Percentiles rank a stretch among this genome's conserved stretches.
Conservation (phyloP, 2,888 invertebrate genomes). For the Coremacera marginata region DNA sequence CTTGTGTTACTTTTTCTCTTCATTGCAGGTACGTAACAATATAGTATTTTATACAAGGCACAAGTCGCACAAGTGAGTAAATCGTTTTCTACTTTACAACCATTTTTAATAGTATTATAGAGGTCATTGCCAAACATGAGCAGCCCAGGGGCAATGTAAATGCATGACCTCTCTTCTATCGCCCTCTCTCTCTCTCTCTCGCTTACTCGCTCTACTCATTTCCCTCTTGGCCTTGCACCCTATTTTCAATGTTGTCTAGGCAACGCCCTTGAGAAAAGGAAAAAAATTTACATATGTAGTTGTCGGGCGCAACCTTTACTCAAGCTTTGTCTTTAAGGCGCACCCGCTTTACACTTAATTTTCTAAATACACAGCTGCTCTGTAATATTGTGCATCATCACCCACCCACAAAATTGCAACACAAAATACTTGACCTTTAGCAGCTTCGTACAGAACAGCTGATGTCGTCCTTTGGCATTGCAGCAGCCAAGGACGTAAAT, state of each 20-base stretch:
- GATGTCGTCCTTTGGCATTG: constrained; percentile 16
- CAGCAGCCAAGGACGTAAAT: constrained; percentile 26
- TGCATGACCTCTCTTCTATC: background rate
- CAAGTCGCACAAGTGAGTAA: too few relatives aligned
- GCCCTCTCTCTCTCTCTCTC: background rate
- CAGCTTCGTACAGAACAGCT: constrained; percentile 1
- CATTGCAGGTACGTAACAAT: constrained; percentile 3
- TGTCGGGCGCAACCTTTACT: background rate
- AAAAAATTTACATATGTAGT: constrained; percentile 1
- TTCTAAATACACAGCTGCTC: background rate
- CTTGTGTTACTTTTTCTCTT: background rate
- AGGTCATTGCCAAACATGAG: constrained; percentile 26
- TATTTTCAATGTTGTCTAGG: constrained; percentile 49
- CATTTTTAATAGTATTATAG: background rate
- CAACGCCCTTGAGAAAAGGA: constrained; percentile 46
- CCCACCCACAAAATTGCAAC: background rate
- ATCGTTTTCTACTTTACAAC: background rate
- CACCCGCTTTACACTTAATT: background rate
- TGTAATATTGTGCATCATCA: too few relatives aligned
- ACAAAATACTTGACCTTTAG: constrained; percentile 25
- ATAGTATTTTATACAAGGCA: too few relatives aligned
- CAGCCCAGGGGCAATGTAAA: background rate
- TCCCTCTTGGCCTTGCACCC: too few relatives aligned
- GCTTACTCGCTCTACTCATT: too few relatives aligned
- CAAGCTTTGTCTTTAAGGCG: background rate